Conservation (phyloP, 2,888 invertebrate genomes). For the Rhopalosiphum nymphaeae region DNA sequence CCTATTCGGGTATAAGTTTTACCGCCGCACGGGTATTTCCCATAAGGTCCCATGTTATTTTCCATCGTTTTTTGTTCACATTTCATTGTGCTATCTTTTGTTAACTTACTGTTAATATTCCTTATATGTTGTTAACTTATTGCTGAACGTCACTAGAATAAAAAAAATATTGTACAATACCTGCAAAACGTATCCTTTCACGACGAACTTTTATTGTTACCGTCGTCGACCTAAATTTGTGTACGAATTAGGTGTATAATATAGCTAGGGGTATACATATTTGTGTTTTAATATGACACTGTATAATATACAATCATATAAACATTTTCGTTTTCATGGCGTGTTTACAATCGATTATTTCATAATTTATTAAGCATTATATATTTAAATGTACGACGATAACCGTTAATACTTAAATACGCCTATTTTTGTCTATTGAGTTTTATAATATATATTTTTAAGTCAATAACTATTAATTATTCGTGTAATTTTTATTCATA, state of each 20-base stretch:
- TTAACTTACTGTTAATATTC: background rate
- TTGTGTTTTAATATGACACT: background rate
- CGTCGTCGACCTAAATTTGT: background rate
- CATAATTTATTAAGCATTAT: background rate
- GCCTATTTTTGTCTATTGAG: background rate
- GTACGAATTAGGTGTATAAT: background rate
- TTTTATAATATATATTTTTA: background rate
- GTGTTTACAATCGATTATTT: background rate
- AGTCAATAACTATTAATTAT: background rate
- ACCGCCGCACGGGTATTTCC: background rate
- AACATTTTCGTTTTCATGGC: background rate
- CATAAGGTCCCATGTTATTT: background rate
- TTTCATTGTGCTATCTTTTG: conserved; percentile 11
- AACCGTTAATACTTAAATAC: background rate
- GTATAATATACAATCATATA: no score
- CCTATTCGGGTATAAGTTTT: background rate
- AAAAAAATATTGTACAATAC: background rate
- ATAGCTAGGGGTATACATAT: background rate
- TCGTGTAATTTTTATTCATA: background rate
- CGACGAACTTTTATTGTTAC: background rate
- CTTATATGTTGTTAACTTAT: background rate
- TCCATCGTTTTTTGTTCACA: background rate
- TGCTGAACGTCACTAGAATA: background rate
- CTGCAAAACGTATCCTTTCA: background rate
- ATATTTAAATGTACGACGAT: background rate